These are phyloP conservation scores for Battus philenor DNA, from an alignment of 1,140 invertebrate genomes.

Conservation along the genomic window DNA sequence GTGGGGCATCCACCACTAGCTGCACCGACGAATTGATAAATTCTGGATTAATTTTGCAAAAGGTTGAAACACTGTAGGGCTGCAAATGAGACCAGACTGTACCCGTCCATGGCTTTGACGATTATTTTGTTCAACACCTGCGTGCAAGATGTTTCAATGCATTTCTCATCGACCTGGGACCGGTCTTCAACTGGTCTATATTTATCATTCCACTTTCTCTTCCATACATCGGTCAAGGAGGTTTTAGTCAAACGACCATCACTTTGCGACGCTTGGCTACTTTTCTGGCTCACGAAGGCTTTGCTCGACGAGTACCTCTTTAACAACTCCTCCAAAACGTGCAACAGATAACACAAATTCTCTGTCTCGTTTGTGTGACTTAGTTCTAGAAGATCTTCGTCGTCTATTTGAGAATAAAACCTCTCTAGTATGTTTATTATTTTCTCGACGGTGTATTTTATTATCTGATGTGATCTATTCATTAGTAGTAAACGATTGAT, in stretches of 20 bases:
- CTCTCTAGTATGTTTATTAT: slow-evolving; percentile 35
- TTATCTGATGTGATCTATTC: slow-evolving; percentile 48
- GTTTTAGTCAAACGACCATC: slow-evolving; percentile 38
- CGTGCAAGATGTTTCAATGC: slow-evolving; percentile 28
- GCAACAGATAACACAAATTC: slow-evolving; percentile 46
- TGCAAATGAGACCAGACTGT: slow-evolving; percentile 47
- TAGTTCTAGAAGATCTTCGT: slow-evolving; percentile 25
- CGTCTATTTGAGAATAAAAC: slow-evolving; percentile 18
- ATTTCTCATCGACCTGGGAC: slow-evolving; percentile 25
- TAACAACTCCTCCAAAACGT: slow-evolving; percentile 46
- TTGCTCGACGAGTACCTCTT: slow-evolving; percentile 29
- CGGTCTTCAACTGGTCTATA: slow-evolving; percentile 22
- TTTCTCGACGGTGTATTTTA: slow-evolving; percentile 48
- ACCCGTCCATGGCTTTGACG: slow-evolving; percentile 41
- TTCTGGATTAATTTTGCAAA: slow-evolving; percentile 29
- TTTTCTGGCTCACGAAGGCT: slow-evolving; percentile 20
- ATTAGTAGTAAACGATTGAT: slow-evolving; percentile 39
- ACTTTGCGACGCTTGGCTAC: slow-evolving; percentile 29
- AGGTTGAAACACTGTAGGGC: slow-evolving; percentile 58
- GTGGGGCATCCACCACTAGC: too few relatives aligned
- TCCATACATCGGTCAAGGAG: slow-evolving; percentile 47
- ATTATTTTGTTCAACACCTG: slow-evolving; percentile 53
- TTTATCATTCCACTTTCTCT: slow-evolving; percentile 46
- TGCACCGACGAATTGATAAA: too few relatives aligned
- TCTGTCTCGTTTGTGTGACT: slow-evolving; percentile 29